Evolutionary conservation across 2,113 vertebrate genomes (phyloP).

Genomic region (Opisthocomus hoazin): DNA sequence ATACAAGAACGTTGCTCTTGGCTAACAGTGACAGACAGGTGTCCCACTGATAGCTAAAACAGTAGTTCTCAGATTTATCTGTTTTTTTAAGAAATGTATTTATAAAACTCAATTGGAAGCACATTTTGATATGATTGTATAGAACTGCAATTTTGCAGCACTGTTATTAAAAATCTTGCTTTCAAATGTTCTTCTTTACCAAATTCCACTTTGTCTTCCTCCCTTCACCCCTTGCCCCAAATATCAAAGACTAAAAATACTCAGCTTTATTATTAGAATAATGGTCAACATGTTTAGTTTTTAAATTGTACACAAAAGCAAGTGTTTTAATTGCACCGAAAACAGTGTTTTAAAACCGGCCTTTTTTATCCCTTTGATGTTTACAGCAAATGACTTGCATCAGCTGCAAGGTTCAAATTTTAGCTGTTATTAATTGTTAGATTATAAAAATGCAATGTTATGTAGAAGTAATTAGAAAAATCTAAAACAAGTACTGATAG

Average conservation of each 20-base stretch:
- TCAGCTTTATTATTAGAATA: not conserved
- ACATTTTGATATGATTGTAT: not conserved
- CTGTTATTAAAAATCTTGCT: not conserved
- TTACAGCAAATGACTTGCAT: not conserved
- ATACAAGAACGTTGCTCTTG: fast-evolving
- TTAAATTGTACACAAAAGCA: not conserved
- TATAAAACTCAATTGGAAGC: not conserved
- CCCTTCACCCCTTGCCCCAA: not conserved
- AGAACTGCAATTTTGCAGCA: not conserved
- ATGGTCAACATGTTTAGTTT: not conserved
- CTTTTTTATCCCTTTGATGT: not conserved
- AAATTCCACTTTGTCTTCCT: not conserved
- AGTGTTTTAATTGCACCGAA: not conserved
- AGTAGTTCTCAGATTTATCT: not conserved
- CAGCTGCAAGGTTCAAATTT: not conserved
- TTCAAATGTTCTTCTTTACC: not conserved
- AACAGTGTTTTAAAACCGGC: not conserved
- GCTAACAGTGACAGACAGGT: not conserved
- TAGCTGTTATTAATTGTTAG: not conserved
- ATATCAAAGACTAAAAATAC: not conserved
- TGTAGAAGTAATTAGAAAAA: not conserved
- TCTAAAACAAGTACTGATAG: not conserved
- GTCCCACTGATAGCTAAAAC: not conserved
- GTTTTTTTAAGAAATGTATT: not conserved
- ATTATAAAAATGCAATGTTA: not conserved